Evolutionary conservation across 2,888 invertebrate species (phyloP), one percentile per base, ranked within the genome.

Genomic region (Pammene fasciana): DNA sequence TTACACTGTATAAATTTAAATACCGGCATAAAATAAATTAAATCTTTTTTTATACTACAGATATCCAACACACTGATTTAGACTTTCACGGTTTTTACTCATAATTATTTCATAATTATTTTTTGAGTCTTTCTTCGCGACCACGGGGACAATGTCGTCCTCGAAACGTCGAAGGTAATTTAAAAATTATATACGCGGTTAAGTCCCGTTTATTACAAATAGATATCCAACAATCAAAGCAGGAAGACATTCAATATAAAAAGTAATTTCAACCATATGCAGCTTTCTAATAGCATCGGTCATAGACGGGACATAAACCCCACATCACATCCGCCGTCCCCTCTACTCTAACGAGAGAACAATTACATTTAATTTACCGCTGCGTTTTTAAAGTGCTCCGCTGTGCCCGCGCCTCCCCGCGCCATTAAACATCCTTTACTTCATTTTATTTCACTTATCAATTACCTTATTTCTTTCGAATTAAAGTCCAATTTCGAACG

Each of bases 311-410:
- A 55, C 65, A 74, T 72, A 72, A 72, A 65, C 56, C 66, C 67
- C 71, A 75, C 65, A 67, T 67, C n/a, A n/a, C n/a, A n/a, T n/a
- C n/a, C n/a, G n/a, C 72, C 78, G 75, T 81, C 82, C 86, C 85
- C 85, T 79, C 79, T n/a, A n/a, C n/a, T 76, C 68, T 83, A 90
- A 91, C 91, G 82, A 91, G 88, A 87, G 89, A 91, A 93, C 93
- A 93, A 93, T 93, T 91, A 92, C 88, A 88, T 92, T 92, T 92
- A 92, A 92, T 93, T 93, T 88, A 87, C 85, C 79, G 84, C 89
- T 86, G 86, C 85, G 88, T 89, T 90, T 91, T 91, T 90, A 89
- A 90, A 90, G 89, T 87, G 85, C 80, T 80, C 86, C 89, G 88
- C 86, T 88, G 87, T 87, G 87, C 87, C 82, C 75, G 59, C 72